These are phyloP conservation scores for Pachyramphus minor DNA, from an alignment of 2,113 vertebrate genomes.

Conservation along the genomic window DNA sequence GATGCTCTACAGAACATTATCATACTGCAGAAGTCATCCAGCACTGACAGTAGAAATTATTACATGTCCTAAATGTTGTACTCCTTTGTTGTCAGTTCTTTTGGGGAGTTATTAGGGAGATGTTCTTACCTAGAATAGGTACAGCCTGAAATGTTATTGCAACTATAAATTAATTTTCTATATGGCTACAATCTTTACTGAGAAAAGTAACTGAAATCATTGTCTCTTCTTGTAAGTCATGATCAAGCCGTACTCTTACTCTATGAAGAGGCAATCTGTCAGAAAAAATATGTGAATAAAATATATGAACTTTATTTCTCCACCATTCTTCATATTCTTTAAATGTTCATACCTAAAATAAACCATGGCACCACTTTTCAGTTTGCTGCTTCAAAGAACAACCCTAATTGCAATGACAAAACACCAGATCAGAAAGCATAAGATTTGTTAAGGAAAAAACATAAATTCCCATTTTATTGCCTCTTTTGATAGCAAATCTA, in stretches of 20 bases:
- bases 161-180: background rate
- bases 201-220: background rate
- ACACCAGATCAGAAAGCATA: conserved; percentile 40
- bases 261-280: background rate
- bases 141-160: background rate
- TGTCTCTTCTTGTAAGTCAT: background rate
- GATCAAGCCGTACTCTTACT: background rate
- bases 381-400: conserved; percentile 31
- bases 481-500: conserved; percentile 56
- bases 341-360: conserved; percentile 41
- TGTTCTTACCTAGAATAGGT: background rate
- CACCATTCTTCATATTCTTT: background rate
- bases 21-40: background rate
- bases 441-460: conserved; percentile 56
- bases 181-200: background rate
- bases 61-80: background rate
- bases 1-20: background rate
- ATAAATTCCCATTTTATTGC: conserved; percentile 64
- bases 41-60: background rate
- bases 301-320: background rate
- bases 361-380: background rate
- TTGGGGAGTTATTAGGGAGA: background rate
- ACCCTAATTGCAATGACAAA: conserved; percentile 51
- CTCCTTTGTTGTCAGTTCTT: background rate
- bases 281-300: background rate